Percentiles rank a stretch among this genome's conserved stretches.
These are phyloP conservation scores for Salmo trutta DNA, from an alignment of 2,797 vertebrate genomes.

Conservation along the genomic window DNA sequence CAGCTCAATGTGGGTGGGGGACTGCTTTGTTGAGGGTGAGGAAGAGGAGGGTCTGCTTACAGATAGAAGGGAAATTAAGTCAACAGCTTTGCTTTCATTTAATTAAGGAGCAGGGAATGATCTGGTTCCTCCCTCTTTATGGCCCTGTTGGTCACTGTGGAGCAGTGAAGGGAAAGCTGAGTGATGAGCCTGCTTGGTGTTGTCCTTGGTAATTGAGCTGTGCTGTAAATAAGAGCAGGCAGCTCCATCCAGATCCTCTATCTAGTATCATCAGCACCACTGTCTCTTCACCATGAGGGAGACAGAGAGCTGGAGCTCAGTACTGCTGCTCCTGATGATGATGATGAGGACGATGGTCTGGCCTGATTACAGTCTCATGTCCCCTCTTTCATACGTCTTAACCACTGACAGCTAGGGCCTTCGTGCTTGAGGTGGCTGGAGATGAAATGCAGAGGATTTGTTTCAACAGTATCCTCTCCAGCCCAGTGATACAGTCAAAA, in stretches of 20 bases:
- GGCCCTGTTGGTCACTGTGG: constrained; percentile 74
- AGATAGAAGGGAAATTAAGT: constrained; percentile 67
- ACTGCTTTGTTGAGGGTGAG: constrained; percentile 67
- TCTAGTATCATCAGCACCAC: constrained; percentile 39
- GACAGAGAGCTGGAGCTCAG: constrained; percentile 14
- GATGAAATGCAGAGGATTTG: neutral
- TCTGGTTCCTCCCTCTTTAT: constrained; percentile 80
- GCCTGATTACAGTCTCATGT: constrained; percentile 7
- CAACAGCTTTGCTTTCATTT: constrained; percentile 88
- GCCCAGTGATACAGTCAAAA: neutral
- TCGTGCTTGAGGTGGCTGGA: neutral
- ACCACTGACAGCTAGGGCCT: neutral
- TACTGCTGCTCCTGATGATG: too few species aligned
- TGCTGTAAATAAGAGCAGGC: constrained; percentile 82
- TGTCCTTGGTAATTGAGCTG: constrained; percentile 72
- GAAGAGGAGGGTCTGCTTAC: constrained; percentile 29
- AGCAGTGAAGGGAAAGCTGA: constrained; percentile 52
- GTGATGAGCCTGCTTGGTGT: constrained; percentile 59
- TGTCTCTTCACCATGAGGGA: constrained; percentile 30
- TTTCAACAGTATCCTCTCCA: neutral
- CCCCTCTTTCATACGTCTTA: neutral
- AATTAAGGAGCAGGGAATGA: constrained; percentile 87
- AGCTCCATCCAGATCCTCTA: constrained; percentile 35
- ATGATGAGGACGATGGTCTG: neutral
- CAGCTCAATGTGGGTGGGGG: constrained; percentile 59